phyloP scores from a whole-genome alignment of 2,113 vertebrate species.

The Macrotis lagotis region DNA sequence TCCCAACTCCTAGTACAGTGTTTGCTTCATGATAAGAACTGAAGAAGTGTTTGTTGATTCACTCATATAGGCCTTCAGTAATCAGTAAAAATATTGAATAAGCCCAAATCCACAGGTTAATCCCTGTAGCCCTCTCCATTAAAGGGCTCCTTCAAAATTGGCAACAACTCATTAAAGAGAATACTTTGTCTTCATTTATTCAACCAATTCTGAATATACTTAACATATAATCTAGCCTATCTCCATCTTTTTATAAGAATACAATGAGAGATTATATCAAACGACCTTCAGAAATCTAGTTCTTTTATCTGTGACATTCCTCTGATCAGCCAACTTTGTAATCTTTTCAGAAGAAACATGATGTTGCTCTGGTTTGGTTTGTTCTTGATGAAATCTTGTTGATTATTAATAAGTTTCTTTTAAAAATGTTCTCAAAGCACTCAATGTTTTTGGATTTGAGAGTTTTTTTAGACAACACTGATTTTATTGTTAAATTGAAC shows the following conservation, averaged over 20 bases:
- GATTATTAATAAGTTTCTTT: not conserved
- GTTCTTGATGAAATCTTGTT: not conserved
- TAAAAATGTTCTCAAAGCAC: not conserved
- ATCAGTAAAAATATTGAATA: not conserved
- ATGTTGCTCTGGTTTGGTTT: not conserved
- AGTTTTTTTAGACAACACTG: not conserved
- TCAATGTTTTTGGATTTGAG: not conserved
- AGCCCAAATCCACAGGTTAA: not conserved
- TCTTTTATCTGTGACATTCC: not conserved
- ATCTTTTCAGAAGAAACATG: not conserved
- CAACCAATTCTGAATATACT: not conserved
- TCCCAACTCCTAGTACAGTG: not conserved
- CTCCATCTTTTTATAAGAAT: not conserved
- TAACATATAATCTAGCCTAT: not conserved
- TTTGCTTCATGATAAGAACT: not conserved
- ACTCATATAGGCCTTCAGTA: not conserved
- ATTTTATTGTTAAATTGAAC: not conserved
- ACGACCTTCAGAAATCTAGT: not conserved
- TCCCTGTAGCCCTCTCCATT: not conserved
- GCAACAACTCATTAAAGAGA: not conserved
- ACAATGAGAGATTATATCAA: not conserved
- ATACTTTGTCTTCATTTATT: not conserved
- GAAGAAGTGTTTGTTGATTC: not conserved
- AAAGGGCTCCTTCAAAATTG: not conserved
- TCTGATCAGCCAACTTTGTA: not conserved